phyloP scores from a whole-genome alignment of 2,113 vertebrate genomes.

The Ictidomys tridecemlineatus region DNA sequence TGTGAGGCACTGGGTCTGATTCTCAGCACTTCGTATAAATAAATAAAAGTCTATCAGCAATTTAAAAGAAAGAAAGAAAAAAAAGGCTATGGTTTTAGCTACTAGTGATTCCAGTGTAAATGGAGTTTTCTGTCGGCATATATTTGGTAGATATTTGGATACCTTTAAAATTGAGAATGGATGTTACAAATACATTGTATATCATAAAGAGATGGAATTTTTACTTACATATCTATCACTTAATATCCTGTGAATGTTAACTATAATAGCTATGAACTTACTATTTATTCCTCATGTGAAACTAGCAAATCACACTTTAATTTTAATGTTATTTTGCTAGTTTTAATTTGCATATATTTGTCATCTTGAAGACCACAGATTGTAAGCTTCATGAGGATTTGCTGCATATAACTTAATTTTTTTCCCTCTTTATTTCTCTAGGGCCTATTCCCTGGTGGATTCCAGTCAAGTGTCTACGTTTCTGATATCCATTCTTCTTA shows the following conservation, averaged over 20 bases:
- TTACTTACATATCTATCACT: not conserved
- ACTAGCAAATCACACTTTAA: conserved; percentile 18
- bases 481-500: conserved; percentile 95
- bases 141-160: conserved; percentile 1
- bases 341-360: not conserved
- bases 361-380: conserved; percentile 45
- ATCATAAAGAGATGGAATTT: not conserved
- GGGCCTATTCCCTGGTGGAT: conserved; percentile 99
- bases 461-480: conserved; percentile 99
- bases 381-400: not conserved
- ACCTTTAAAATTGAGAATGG: not conserved
- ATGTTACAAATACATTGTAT: not conserved
- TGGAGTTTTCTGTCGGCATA: not conserved
- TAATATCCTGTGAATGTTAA: not conserved
- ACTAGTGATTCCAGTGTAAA: conserved; percentile 4
- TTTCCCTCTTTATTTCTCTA: conserved; percentile 84
- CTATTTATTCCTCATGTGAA: conserved; percentile 26
- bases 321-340: not conserved
- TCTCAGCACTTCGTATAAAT: no score
- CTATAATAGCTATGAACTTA: not conserved
- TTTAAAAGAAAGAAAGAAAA: no score
- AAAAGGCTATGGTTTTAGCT: not conserved
- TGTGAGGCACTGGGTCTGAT: no score
- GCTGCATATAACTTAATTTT: conserved; percentile 41
- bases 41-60: no score